Base-by-base conservation (phyloP, 2,888 invertebrate genomes). In the Drosophila greeni region DNA sequence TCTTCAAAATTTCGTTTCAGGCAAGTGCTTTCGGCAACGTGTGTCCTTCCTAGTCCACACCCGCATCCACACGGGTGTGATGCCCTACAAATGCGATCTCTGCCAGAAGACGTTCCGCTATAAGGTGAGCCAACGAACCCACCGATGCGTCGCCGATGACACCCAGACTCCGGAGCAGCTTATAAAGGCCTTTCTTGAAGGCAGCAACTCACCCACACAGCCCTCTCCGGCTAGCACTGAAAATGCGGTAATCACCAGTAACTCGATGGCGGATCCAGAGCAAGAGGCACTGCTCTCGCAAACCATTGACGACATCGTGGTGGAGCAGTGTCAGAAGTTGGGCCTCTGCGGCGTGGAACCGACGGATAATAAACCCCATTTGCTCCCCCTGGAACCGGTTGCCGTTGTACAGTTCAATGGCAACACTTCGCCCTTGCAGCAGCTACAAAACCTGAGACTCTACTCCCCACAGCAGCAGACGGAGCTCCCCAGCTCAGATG, bases 31-130 rank as follows among this genome's bases (percentile, higher is more conserved):
- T 86, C 92, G 96, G 9, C 96, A 96, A 87, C 89, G 95, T 61
- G 95, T 96, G 14, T 95, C 95, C 0, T 95, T 95, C 87, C 90
- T 95, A 82, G 95, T 96, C 0, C 95, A 96, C 86, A 91, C 93
- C 68, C 91, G 95, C 71, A 95, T 95, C 74, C 95, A 95, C 47
- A 88, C 95, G 1, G 95, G 95, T 33, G 95, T 92, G 0, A 94
- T 95, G 95, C 95, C 95, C 0, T 95, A 95, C 85, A 94, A 93
- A 87, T 95, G 95, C 84, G 92, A 93, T 42, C 91, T 92, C 8
- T 96, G 95, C 86, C 92, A 94, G 54, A 95, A 94, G 90, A 93
- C 91, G 84, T 95, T 95, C 86, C 91, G 95, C 64, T 95, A 95
- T 81, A 95, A 95, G 91, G 95, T 95, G 11, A 95, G 95, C 53